Conservation (phyloP, 1,140 invertebrate species). For the Ctenoplectra terminalis region DNA sequence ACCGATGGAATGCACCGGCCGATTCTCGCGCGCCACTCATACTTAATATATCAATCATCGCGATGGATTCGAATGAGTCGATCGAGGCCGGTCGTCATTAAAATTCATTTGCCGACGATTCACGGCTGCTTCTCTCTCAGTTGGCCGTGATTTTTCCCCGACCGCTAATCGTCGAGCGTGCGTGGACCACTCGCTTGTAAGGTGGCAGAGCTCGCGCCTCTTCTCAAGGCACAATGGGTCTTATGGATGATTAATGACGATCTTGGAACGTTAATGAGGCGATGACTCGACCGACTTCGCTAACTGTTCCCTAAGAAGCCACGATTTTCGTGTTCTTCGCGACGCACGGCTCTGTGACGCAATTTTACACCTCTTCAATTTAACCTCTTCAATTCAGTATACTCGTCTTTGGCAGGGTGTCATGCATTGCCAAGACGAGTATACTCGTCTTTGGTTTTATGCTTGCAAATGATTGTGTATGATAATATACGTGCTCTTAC, state of each 20-base stretch:
- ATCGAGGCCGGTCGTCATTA: slow-evolving; percentile 64
- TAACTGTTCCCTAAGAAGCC: slow-evolving; percentile 22
- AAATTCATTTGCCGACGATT: slow-evolving; percentile 71
- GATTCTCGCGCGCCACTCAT: slow-evolving; percentile 13
- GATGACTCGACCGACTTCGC: slow-evolving; percentile 64
- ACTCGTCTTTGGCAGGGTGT: no score
- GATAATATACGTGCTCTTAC: no score
- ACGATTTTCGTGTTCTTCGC: slow-evolving; percentile 9
- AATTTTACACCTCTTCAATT: no score
- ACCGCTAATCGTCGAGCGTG: slow-evolving; percentile 43
- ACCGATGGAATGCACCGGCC: no score
- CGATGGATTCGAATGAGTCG: slow-evolving; percentile 38
- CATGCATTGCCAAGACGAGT: no score
- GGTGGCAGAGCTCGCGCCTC: slow-evolving; percentile 55
- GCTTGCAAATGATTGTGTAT: no score
- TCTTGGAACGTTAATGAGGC: slow-evolving; percentile 66
- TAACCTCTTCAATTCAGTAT: no score
- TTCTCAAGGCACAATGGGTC: slow-evolving; percentile 32
- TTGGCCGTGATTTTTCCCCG: slow-evolving; percentile 35
- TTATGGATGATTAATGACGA: slow-evolving; percentile 66
- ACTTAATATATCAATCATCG: slow-evolving; percentile 65
- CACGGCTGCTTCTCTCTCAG: slow-evolving; percentile 50
- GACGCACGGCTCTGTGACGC: not conserved
- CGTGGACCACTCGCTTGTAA: slow-evolving; percentile 34
- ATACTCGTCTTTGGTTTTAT: no score